These are phyloP conservation scores for Anthophora plumipes DNA, from an alignment of 2,888 invertebrate species.

Conservation along the genomic window DNA sequence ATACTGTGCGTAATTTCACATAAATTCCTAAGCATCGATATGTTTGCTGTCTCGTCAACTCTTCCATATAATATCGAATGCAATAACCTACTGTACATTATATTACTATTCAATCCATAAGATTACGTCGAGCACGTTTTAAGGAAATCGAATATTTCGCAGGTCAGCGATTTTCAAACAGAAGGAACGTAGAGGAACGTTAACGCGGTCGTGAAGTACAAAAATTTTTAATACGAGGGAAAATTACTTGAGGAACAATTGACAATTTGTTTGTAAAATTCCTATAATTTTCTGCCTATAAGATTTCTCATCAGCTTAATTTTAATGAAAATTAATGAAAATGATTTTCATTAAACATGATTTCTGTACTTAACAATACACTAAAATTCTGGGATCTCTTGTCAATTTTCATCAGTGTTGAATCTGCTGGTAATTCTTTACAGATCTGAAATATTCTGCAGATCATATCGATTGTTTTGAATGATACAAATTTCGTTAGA, in stretches of 20 bases:
- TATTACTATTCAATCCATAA: slow-evolving; percentile 23
- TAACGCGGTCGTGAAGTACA: not conserved
- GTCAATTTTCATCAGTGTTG: no score
- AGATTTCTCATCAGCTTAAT: no score
- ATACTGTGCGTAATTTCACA: not conserved
- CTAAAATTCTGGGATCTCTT: no score
- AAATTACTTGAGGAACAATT: not conserved
- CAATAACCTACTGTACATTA: not conserved
- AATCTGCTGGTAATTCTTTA: no score
- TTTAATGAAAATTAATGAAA: no score
- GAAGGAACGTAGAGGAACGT: not conserved
- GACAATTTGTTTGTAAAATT: not conserved
- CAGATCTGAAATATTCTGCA: no score
- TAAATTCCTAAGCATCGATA: slow-evolving; percentile 6
- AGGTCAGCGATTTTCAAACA: slow-evolving; percentile 35
- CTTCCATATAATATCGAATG: slow-evolving; percentile 18
- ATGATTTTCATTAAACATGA: no score
- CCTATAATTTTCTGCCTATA: no score
- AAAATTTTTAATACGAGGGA: not conserved
- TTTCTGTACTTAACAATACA: no score
- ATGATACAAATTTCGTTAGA: no score
- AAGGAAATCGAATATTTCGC: slow-evolving; percentile 11
- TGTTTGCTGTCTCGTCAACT: not conserved
- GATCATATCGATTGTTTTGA: no score
- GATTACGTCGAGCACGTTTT: slow-evolving; percentile 12